Evolutionary conservation across 2,797 vertebrate genomes (phyloP), one percentile per base, ranked within the genome.

Genomic region (Lagocephalus sceleratus): DNA sequence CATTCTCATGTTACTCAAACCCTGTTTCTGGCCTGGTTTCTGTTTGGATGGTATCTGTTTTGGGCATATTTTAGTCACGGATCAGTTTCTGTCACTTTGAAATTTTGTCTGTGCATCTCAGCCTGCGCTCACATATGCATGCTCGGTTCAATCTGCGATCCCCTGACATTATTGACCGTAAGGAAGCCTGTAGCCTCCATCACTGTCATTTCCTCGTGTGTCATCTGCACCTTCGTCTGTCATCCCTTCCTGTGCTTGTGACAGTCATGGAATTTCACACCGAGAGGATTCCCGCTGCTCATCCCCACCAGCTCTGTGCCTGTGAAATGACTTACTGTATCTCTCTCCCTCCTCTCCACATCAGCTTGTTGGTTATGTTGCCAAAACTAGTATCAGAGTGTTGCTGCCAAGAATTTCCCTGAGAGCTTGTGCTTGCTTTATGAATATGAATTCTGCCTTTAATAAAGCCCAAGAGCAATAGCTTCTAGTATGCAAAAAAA

Each of bases 231-330:
- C 9, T 2, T 50, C 66, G 57, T 72, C 66, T 68, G 71, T 72
- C 73, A 78, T 78, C 60, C 64, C 57, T 65, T 63, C 42, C 67
- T 71, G 15, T 64, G 63, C 61, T 59, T 53, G 56, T 62, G 78
- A 75, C 73, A 77, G 63, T 74, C 68, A 42, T 25, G 66, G 48
- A 57, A 67, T 82, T 83, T 80, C 73, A 77, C 65, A 71, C 60
- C 4, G 54, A 65, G 70, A 73, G 71, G 68, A 78, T 84, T 78
- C 82, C 73, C 75, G 70, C 68, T 73, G 63, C 78, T 61, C 68
- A 84, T 83, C 78, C 73, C 69, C 51, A 45, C 72, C 77, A 73
- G 64, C 81, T 78, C 67, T 75, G 64, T 63, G 75, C 51, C 75
- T 79, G 69, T 77, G 63, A 83, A 81, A 75, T 72, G 61, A 81